Conservation (phyloP, 2,797 vertebrate genomes). For the Micrastur ruficollis region DNA sequence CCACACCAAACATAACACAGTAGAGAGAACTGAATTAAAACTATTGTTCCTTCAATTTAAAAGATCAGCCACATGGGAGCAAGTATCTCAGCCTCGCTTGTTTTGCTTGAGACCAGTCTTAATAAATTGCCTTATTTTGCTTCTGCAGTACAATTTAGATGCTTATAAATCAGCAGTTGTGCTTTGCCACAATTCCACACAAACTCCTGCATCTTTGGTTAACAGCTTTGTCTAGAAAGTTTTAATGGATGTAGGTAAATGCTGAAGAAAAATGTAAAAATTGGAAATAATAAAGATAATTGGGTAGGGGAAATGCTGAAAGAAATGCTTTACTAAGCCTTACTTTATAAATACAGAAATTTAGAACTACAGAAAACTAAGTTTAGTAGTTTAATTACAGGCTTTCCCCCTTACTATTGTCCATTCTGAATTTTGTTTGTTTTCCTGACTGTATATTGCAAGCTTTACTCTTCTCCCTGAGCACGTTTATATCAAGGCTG, state of each 20-base stretch:
- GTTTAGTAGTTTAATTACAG: background rate
- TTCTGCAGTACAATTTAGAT: background rate
- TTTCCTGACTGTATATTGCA: background rate
- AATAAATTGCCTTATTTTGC: background rate
- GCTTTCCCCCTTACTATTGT: background rate
- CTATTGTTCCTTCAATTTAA: background rate
- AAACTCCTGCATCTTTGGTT: background rate
- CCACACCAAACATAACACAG: background rate
- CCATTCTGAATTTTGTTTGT: background rate
- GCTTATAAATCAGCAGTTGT: background rate
- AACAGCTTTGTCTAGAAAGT: background rate
- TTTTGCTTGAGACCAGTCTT: background rate
- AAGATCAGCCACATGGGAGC: background rate
- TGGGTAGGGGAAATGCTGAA: background rate
- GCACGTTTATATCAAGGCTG: background rate
- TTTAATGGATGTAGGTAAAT: background rate
- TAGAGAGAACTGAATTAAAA: conserved; percentile 38
- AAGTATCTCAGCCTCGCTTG: background rate
- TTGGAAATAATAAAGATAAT: background rate
- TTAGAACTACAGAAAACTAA: background rate
- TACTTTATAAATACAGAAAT: background rate
- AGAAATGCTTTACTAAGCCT: background rate
- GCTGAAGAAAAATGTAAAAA: background rate
- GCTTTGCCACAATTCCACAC: background rate
- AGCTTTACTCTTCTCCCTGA: background rate